phyloP scores from a whole-genome alignment of 2,113 vertebrate species.

The human region GRCh38 chr3:107230501-107231000 shows the following conservation, averaged over 20 bases:
- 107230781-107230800: neutral
- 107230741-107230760: constrained; percentile 45
- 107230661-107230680: constrained; percentile 49
- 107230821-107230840: neutral
- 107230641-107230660: neutral
- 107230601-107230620: constrained; percentile 41
- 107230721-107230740: constrained; percentile 1
- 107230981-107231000: neutral
- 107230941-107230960: neutral
- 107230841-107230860: neutral
- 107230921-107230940: neutral
- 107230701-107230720: constrained; percentile 27
- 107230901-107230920: neutral
- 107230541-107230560: neutral
- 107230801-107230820: neutral
- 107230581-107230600: neutral
- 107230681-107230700: constrained; percentile 48
- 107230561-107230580: neutral
- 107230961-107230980: neutral
- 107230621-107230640: constrained; percentile 40
- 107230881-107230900: neutral
- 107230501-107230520: too few species aligned
- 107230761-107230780: neutral
- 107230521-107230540: too few species aligned
- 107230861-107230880: neutral